These are phyloP conservation scores for Sarotherodon lohbergeri DNA, from an alignment of 2,113 vertebrate species.

Conservation along the genomic window DNA sequence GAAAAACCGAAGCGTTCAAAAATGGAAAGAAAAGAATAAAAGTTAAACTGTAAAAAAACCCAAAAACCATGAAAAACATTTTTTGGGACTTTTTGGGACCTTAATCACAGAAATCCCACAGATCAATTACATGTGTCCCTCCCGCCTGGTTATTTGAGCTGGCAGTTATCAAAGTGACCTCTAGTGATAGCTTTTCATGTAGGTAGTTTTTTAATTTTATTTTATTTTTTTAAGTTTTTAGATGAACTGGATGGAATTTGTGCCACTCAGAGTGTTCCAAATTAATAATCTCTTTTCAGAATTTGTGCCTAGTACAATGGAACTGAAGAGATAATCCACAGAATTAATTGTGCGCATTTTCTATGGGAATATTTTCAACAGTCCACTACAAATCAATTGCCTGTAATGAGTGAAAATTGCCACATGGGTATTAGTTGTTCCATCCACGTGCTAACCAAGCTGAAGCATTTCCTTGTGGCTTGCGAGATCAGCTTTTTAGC, in stretches of 20 bases:
- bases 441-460: not conserved
- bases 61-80: not conserved
- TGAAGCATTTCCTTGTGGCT: not conserved
- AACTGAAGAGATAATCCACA: not conserved
- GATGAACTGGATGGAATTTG: not conserved
- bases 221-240: not conserved
- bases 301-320: not conserved
- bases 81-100: not conserved
- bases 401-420: not conserved
- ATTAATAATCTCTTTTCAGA: not conserved
- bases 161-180: not conserved
- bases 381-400: not conserved
- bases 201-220: not conserved
- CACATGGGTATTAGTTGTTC: not conserved
- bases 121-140: not conserved
- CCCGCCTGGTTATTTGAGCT: not conserved
- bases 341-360: not conserved
- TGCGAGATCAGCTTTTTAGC: not conserved
- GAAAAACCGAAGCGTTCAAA: not conserved
- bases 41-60: fast-evolving
- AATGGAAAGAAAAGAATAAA: fast-evolving
- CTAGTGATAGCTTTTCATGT: not conserved
- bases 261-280: not conserved
- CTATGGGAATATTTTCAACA: not conserved
- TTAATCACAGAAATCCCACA: not conserved